A percentile compares a stretch with the other conserved stretches of the same genome.
Conservation (phyloP, 1,140 invertebrate species). For the Pectinophora gossypiella region DNA sequence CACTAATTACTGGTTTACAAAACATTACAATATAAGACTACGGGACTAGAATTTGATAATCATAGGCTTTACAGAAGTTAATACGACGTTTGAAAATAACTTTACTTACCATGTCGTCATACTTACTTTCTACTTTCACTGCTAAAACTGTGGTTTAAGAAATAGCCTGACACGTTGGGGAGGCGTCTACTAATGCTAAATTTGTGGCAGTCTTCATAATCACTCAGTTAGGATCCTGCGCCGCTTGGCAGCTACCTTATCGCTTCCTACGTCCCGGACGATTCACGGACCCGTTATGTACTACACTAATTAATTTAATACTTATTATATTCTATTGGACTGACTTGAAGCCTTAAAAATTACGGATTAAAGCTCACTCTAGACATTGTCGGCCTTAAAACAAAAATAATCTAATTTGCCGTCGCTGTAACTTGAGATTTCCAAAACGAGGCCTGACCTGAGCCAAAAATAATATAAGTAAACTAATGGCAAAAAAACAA, state of each 20-base stretch:
- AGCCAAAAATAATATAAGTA: conserved; percentile 44
- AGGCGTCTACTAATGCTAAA: conserved; percentile 29
- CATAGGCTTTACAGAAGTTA: background rate
- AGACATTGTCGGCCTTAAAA: conserved; percentile 19
- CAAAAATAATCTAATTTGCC: conserved; percentile 23
- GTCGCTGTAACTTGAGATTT: conserved; percentile 29
- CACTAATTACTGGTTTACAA: too few relatives aligned
- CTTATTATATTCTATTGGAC: conserved; percentile 18
- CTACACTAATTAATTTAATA: background rate
- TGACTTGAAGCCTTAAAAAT: conserved; percentile 35
- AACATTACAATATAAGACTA: background rate
- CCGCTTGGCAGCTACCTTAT: conserved; percentile 36
- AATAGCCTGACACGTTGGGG: conserved; percentile 19
- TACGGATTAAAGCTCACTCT: conserved; percentile 36
- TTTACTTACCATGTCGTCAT: conserved; percentile 19
- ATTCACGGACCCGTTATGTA: background rate
- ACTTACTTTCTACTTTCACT: conserved; percentile 44
- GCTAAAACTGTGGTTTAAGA: conserved; percentile 25
- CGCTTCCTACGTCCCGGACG: conserved; percentile 25
- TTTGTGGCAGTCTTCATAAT: conserved; percentile 36
- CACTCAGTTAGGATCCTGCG: conserved; percentile 17
- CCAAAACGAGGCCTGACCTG: conserved; percentile 34
- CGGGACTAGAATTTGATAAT: conserved; percentile 15
- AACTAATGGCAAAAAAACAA: conserved; percentile 44
- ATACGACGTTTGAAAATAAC: conserved; percentile 4